Evolutionary conservation across 2,797 vertebrate genomes (phyloP), one percentile per base, ranked within the genome.

Genomic region (Podargus strigoides): DNA sequence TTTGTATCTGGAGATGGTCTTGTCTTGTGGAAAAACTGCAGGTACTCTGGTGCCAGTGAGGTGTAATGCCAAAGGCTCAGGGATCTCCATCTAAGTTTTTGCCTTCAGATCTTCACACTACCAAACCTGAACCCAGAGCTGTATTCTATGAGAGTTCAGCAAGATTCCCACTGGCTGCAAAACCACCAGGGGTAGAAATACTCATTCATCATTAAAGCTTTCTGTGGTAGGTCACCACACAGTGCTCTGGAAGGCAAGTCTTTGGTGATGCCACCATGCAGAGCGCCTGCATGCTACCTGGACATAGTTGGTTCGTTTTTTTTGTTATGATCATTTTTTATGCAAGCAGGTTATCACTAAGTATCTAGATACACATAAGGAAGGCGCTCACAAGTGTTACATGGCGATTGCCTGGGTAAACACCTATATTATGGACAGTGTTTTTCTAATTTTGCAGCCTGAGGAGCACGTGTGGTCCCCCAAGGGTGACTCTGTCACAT

Each of bases 261-360:
- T 76, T 66, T 1, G 23, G 55, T 52, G 36, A 84, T 23, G 21
- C 32, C 42, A 23, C 76, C 52, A 16, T 24, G 63, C 56, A 59
- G 73, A 73, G n/a, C 0, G 3, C 20, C 21, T 70, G 10, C 19
- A 7, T 37, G 13, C 28, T 64, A 19, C 46, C 47, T 34, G 36
- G 16, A 60, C 30, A 15, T 53, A 27, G 19, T 0, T 53, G 14
- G 1, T 5, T 1, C 21, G 50, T 0, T 2, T 21, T 42, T 69
- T 52, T 58, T 41, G 5, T 50, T 74, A 21, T 3, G 4, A n/a
- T 50, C 1, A 12, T 62, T 72, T 59, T 81, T 80, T 19, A 42
- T n/a, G 16, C 4, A 1, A 63, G 58, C 9, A 42, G 9, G 6
- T 73, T 78, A 67, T n/a, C 12, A 7, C 27, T 85, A 9, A 0